Conservation (phyloP, 2,113 vertebrate genomes). For the Cacatua alba region DNA sequence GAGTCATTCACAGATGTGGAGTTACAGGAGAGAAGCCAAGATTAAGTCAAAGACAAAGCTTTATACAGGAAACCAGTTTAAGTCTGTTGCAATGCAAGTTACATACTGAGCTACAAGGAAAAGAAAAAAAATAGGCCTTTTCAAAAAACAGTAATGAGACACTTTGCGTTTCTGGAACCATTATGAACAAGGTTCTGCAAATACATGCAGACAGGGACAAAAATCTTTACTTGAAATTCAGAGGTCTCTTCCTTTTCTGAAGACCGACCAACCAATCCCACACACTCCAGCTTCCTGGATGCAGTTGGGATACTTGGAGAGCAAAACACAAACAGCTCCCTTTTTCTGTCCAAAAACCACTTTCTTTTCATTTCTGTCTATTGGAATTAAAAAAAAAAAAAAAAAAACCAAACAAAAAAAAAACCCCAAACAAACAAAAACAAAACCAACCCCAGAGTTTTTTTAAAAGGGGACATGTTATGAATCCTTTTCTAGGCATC, state of each 20-base stretch:
- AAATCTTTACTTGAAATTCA: not conserved
- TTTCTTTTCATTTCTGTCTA: not conserved
- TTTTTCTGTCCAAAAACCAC: not conserved
- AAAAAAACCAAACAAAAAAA: too few species aligned
- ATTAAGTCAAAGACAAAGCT: slow-evolving; percentile 64
- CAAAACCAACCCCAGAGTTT: not conserved
- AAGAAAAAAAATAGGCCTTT: not conserved
- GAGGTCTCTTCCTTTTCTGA: not conserved
- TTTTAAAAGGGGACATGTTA: not conserved
- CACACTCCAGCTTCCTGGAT: not conserved
- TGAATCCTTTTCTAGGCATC: not conserved
- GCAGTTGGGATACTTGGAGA: not conserved
- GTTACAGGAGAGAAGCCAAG: slow-evolving; percentile 54
- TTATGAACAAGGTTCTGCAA: not conserved
- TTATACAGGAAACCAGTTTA: slow-evolving; percentile 56
- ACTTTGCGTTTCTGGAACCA: not conserved
- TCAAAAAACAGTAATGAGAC: not conserved
- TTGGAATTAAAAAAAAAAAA: not conserved
- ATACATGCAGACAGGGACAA: not conserved
- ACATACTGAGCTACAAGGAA: not conserved
- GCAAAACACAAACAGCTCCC: not conserved
- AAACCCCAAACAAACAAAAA: too few species aligned
- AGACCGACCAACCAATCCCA: not conserved
- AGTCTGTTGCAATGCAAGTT: slow-evolving; percentile 40
- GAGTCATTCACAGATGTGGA: slow-evolving; percentile 69